phyloP scores from a whole-genome alignment of 2,113 vertebrate genomes.

The Isichthys henryi region DNA sequence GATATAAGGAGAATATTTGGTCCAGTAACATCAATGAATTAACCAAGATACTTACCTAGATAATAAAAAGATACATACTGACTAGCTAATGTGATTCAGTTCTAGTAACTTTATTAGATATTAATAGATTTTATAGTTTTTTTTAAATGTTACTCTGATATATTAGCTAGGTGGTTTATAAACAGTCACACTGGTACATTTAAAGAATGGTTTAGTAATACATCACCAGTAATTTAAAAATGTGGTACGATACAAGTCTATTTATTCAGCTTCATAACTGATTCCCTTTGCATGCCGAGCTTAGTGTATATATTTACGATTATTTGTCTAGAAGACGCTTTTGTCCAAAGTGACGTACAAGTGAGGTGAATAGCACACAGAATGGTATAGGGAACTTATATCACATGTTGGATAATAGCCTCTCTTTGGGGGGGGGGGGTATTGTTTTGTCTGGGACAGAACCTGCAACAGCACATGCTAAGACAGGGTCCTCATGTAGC shows the following conservation, averaged over 20 bases:
- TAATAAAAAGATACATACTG: background rate
- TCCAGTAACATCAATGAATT: background rate
- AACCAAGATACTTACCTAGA: background rate
- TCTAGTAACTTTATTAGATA: background rate
- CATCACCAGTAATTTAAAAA: background rate
- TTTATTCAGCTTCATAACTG: background rate
- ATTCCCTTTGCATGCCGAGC: background rate
- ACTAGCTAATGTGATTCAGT: background rate
- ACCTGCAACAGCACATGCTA: background rate
- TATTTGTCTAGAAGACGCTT: background rate
- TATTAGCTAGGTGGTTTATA: background rate
- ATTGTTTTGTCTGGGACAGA: background rate
- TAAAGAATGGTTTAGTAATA: background rate
- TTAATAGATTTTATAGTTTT: background rate
- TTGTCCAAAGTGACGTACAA: background rate
- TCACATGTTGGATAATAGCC: background rate
- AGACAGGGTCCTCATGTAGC: background rate
- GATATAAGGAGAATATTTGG: background rate
- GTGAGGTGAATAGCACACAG: background rate
- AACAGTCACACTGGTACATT: background rate
- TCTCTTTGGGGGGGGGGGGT: background rate
- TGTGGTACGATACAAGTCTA: background rate
- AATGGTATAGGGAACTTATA: background rate
- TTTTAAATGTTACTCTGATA: background rate
- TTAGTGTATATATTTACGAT: background rate